phyloP scores from a whole-genome alignment of 2,888 invertebrate species.

The Pomacea canaliculata region DNA sequence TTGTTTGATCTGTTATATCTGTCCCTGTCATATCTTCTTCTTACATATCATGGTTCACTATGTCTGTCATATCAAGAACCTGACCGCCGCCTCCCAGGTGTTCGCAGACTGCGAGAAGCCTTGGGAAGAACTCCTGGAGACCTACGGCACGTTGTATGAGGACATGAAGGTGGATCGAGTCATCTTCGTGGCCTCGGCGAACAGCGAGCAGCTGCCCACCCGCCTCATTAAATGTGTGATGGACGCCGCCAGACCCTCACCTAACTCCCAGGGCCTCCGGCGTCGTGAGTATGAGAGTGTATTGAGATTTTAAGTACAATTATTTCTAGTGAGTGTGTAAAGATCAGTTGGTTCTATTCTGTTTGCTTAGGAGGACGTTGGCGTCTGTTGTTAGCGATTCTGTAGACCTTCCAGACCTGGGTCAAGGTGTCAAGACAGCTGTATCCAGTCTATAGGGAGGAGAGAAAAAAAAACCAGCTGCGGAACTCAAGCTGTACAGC shows the following conservation, averaged over 20 bases:
- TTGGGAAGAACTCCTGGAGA: constrained; percentile 16
- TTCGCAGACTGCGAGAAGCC: background rate
- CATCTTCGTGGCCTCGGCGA: constrained; percentile 27
- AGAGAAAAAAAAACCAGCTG: too few species aligned
- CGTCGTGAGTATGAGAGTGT: background rate
- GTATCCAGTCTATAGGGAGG: too few species aligned
- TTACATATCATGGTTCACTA: too few species aligned
- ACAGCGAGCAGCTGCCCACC: constrained; percentile 9
- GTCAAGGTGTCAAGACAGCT: too few species aligned
- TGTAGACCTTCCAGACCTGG: too few species aligned
- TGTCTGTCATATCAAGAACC: background rate
- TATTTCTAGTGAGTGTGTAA: too few species aligned
- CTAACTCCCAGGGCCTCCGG: background rate
- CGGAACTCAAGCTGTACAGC: too few species aligned
- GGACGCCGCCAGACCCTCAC: constrained; percentile 22
- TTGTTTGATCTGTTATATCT: too few species aligned
- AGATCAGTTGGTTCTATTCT: too few species aligned
- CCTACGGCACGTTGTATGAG: constrained; percentile 11
- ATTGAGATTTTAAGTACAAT: background rate
- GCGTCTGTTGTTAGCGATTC: too few species aligned
- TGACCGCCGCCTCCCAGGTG: constrained; percentile 13
- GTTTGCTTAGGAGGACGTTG: too few species aligned
- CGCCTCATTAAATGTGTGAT: constrained; percentile 27
- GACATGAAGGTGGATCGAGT: constrained; percentile 29
- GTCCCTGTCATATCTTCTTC: too few species aligned